A percentile compares a stretch with the other conserved stretches of the same genome.
Evolutionary conservation across 2,797 vertebrate genomes (phyloP).

Genomic region (Kryptolebias ocellatus): DNA sequence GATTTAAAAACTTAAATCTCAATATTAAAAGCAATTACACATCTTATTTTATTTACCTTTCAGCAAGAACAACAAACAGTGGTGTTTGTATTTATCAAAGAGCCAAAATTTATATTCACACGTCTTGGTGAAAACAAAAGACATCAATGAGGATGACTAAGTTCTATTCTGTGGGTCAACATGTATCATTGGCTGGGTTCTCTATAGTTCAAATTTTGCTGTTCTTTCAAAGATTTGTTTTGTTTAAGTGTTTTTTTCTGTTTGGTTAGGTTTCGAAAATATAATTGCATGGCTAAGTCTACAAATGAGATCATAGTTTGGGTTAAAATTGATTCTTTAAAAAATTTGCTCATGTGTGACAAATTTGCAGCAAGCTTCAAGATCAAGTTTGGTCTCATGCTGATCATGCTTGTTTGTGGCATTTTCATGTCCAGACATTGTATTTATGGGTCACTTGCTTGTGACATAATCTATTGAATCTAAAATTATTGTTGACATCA

Average conservation of each 20-base stretch:
- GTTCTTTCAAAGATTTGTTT: background rate
- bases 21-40: no score
- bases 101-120: no score
- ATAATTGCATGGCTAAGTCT: background rate
- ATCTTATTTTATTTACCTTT: no score
- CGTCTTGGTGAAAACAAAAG: no score
- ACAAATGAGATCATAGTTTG: background rate
- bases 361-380: background rate
- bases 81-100: no score
- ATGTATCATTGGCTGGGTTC: no score
- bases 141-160: no score
- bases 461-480: background rate
- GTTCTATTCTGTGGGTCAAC: no score
- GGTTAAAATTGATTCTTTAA: background rate
- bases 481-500: background rate
- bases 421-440: background rate
- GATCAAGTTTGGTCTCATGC: background rate
- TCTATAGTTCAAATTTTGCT: background rate
- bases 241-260: background rate
- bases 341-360: no score
- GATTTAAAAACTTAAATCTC: no score
- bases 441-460: background rate
- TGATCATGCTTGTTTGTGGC: conserved; percentile 6
- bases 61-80: no score
- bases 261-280: background rate